Evolutionary conservation across 2,113 vertebrate species (phyloP), one percentile per base, ranked within the genome.

Genomic region (Engraulis encrasicolus): DNA sequence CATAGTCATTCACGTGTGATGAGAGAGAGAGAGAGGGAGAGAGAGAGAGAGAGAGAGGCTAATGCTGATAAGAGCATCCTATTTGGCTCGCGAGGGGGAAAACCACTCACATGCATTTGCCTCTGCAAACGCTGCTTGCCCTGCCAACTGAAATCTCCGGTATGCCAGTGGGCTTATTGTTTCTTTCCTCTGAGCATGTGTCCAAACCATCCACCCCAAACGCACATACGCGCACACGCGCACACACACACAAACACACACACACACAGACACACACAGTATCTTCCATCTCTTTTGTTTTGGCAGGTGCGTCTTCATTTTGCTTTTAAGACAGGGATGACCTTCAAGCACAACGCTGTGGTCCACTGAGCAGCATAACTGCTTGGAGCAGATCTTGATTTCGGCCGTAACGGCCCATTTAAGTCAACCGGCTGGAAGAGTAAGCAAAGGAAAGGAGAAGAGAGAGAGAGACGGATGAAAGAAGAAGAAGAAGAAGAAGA

Each of bases 11-110:
- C 66, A 36, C 66, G 34, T 36, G 66, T 17, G 66, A 15, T 74
- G 66, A 74, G 66, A 27, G 52, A 38, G 38, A 66, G 49, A 77
- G 0, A 79, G 12, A 82, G 83, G 52, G 79, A 52, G 66, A 79
- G 27, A 54, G 31, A n/a, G 52, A 31, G 2, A 31, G 15, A 80
- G 3, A 81, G 74, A 38, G 23, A 34, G 71, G 52, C 78, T 48
- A 83, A 50, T 15, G 61, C 18, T 61, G 83, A 87, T 89, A 84
- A 84, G 71, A 81, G 15, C n/a, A 80, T 83, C 86, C 85, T 27
- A 79, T 71, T 81, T 87, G 84, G 84, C 82, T 4, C 37, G 2
- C 2, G 23, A 9, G 36, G n/a, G 77, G 88, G 80, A 86, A 87
- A 79, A 86, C 78, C 50, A 81, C 82, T 83, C n/a, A 66, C 15